Evolutionary conservation across 2,888 invertebrate genomes (phyloP).

Genomic region (Sphaerophoria taeniata): DNA sequence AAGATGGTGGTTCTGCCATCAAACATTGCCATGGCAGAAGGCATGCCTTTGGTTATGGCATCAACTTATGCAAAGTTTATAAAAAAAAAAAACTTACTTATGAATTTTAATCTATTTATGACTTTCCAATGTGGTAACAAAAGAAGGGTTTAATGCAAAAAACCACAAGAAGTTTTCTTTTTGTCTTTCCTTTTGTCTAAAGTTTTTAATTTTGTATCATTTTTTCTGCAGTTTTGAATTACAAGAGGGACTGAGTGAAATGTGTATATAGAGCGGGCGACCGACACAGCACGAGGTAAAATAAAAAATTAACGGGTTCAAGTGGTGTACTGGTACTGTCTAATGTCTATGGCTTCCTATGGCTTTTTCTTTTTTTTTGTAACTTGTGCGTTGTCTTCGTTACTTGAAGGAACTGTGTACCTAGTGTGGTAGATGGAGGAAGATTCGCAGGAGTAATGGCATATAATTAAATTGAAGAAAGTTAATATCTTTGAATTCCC

Average conservation of each 20-base stretch:
- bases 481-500: conserved; percentile 46
- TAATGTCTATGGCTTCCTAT: conserved; percentile 50
- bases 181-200: conserved; percentile 7
- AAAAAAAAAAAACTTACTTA: conserved; percentile 9
- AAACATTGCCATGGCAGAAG: background rate
- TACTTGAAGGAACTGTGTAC: too few species aligned
- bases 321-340: conserved; percentile 22
- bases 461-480: conserved; percentile 70
- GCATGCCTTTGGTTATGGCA: conserved; percentile 2
- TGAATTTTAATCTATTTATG: conserved; percentile 19
- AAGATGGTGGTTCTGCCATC: background rate
- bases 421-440: background rate
- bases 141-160: conserved; percentile 42
- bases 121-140: conserved; percentile 28
- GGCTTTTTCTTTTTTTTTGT: background rate
- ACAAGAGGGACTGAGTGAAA: background rate
- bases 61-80: conserved; percentile 20
- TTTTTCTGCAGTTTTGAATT: conserved; percentile 27
- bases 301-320: background rate
- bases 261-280: background rate
- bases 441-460: conserved; percentile 63
- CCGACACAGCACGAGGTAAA: background rate
- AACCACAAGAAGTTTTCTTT: conserved; percentile 30
- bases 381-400: too few species aligned
- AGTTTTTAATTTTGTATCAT: conserved; percentile 16